Conservation (phyloP, 2,888 invertebrate genomes). For the Myopa testacea region DNA sequence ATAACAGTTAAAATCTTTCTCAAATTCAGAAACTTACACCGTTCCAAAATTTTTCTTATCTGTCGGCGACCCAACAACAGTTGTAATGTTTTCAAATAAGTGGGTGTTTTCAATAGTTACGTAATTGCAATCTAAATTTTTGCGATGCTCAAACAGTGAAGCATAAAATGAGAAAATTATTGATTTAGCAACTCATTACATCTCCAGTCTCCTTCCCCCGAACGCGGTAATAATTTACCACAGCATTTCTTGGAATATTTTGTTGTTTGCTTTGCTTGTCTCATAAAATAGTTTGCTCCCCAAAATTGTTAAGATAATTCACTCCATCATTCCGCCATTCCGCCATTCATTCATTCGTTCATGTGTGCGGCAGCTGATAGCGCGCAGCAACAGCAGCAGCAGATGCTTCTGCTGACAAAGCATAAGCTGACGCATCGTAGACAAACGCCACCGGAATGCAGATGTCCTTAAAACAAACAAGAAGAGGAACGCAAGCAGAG, state of each 20-base stretch:
- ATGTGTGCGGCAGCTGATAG: neutral
- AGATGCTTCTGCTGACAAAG: conserved; percentile 14
- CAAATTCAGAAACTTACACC: neutral
- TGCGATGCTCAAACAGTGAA: no score
- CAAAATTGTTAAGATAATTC: neutral
- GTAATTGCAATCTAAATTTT: no score
- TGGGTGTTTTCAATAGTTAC: no score
- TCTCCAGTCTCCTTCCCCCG: no score
- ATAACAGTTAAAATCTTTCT: no score
- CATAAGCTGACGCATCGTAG: conserved; percentile 18
- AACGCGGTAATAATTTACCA: neutral
- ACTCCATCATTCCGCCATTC: neutral
- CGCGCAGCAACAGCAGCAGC: neutral
- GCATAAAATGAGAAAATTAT: no score
- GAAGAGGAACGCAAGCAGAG: neutral
- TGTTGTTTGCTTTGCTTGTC: neutral
- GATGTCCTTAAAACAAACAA: conserved; percentile 17
- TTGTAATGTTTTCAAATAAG: no score
- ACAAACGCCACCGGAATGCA: conserved; percentile 24
- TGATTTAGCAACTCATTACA: no score
- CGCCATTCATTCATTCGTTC: conserved; percentile 14
- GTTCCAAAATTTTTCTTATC: neutral
- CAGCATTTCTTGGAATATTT: neutral
- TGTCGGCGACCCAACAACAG: no score
- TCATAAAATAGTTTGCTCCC: neutral